Conservation (phyloP, 2,888 invertebrate species). For the Aspidiotus rigidus region DNA sequence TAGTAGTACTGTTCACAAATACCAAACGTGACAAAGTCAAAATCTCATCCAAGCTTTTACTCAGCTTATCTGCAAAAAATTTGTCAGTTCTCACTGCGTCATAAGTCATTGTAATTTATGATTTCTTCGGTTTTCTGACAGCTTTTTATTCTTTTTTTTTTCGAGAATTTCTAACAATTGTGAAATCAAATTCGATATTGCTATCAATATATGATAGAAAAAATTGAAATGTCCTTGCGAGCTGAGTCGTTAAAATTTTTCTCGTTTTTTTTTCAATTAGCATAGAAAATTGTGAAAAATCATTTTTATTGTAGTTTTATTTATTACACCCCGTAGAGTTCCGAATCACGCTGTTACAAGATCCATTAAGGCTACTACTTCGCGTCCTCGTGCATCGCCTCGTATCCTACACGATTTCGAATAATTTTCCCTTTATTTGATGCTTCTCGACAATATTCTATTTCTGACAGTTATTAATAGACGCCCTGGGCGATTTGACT, state of each 20-base stretch:
- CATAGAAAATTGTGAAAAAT: not conserved
- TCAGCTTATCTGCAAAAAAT: no score
- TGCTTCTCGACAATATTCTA: conserved; percentile 33
- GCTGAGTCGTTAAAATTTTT: not conserved
- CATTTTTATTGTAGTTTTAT: conserved; percentile 28
- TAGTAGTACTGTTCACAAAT: no score
- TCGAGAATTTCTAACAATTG: no score
- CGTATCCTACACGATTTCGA: conserved; percentile 30
- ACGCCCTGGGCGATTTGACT: conserved; percentile 31
- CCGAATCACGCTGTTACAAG: conserved; percentile 29
- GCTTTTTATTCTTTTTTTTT: no score
- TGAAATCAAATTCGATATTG: no score
- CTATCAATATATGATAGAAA: no score
- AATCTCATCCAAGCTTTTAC: no score
- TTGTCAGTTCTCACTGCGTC: no score
- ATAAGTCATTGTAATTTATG: no score
- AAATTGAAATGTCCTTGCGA: not conserved
- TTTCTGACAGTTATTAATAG: conserved; percentile 33
- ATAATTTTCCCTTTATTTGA: conserved; percentile 31
- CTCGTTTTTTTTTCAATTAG: not conserved
- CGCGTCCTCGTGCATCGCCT: conserved; percentile 20
- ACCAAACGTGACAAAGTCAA: no score
- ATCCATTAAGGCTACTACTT: conserved; percentile 27
- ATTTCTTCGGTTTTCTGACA: no score
- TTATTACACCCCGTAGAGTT: conserved; percentile 32